Evolutionary conservation across 1,140 invertebrate genomes (phyloP).

Genomic region (Hormaphis cornu): DNA sequence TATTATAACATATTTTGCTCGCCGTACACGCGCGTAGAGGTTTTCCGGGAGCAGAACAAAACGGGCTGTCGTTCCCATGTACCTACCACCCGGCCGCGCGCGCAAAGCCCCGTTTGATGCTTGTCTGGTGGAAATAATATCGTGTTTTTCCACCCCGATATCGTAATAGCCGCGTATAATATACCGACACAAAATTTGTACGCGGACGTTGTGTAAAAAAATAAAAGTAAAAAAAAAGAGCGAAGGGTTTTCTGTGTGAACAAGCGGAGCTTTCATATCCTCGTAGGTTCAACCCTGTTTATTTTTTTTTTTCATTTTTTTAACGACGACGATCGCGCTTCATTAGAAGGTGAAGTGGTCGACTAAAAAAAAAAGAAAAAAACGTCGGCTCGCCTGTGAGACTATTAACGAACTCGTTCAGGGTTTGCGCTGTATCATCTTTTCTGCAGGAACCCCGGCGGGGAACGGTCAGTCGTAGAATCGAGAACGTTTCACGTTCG

Average conservation of each 20-base stretch:
- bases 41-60: background rate
- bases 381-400: too few relatives aligned
- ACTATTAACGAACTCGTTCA: background rate
- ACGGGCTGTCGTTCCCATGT: background rate
- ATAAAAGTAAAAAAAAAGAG: background rate
- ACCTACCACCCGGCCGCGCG: too few relatives aligned
- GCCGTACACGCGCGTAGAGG: too few relatives aligned
- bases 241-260: background rate
- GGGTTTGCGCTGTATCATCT: background rate
- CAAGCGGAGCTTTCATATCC: background rate
- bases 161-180: background rate
- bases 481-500: too few relatives aligned
- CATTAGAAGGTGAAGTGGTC: conserved; percentile 8
- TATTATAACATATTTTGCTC: too few relatives aligned
- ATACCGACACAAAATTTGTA: background rate
- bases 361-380: background rate
- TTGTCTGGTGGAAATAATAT: background rate
- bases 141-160: background rate
- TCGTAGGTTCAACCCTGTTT: background rate
- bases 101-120: background rate
- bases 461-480: too few relatives aligned
- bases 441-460: too few relatives aligned
- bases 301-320: background rate
- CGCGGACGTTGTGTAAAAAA: background rate
- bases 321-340: conserved; percentile 16